Evolutionary conservation across 2,113 vertebrate species (phyloP).

Genomic region (Emydura subglobosa): DNA sequence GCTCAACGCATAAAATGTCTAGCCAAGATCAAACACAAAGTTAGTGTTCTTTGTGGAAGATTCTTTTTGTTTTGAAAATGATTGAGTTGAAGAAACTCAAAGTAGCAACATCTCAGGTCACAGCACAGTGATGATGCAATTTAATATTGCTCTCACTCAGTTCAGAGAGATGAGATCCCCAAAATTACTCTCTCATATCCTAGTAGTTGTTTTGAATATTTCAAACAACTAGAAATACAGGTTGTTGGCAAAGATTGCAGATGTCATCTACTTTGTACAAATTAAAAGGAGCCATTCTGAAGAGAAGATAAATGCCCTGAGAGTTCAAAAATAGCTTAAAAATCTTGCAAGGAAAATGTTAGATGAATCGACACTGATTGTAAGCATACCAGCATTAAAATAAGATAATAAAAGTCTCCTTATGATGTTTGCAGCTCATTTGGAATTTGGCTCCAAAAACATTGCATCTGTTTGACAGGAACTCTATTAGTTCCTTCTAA

Average conservation of each 20-base stretch:
- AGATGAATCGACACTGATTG: not conserved
- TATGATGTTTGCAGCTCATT: not conserved
- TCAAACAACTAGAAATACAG: not conserved
- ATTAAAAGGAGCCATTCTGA: not conserved
- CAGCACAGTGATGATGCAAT: not conserved
- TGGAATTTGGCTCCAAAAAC: not conserved
- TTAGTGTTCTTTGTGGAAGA: not conserved
- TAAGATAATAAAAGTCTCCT: not conserved
- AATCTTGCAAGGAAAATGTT: not conserved
- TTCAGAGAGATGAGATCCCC: not conserved
- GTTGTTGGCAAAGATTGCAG: not conserved
- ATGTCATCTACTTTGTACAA: not conserved
- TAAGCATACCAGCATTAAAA: not conserved
- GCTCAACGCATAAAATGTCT: not conserved
- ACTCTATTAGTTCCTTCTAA: not conserved
- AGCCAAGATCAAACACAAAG: not conserved
- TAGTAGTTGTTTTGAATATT: not conserved
- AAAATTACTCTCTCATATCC: not conserved
- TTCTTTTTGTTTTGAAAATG: not conserved
- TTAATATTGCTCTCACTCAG: not conserved
- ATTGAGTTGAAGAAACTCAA: not conserved
- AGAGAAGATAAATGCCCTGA: not conserved
- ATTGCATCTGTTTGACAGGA: not conserved
- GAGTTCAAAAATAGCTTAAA: not conserved
- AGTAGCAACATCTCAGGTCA: constrained; percentile 20